A percentile compares a stretch with the other conserved stretches of the same genome.
phyloP scores from a whole-genome alignment of 2,113 vertebrate genomes.

The Macquaria australasica region DNA sequence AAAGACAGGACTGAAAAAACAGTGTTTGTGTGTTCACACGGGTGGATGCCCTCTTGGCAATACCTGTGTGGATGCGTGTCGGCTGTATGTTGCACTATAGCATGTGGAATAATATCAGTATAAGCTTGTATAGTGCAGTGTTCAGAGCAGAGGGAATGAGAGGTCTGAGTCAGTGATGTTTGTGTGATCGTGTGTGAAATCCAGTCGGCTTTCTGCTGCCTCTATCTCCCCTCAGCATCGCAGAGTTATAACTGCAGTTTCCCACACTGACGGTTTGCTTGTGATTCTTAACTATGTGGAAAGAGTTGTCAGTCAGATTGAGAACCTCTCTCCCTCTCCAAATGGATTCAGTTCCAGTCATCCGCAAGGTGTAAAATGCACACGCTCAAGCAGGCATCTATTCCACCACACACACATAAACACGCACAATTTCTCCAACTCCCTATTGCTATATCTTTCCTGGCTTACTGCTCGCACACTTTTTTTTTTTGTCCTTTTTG shows the following conservation, averaged over 20 bases:
- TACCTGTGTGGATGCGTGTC: not conserved
- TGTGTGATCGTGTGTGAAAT: conserved; percentile 59
- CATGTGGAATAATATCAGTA: not conserved
- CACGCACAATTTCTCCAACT: conserved; percentile 16
- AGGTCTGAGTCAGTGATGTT: conserved; percentile 28
- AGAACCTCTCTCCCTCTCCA: conserved; percentile 43
- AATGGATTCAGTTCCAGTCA: conserved; percentile 58
- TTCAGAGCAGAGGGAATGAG: conserved; percentile 4
- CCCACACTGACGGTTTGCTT: conserved; percentile 49
- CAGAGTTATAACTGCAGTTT: conserved; percentile 39
- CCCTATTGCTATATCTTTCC: conserved; percentile 27
- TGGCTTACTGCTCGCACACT: not conserved
- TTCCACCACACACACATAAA: conserved; percentile 11
- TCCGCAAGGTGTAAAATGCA: conserved; percentile 56
- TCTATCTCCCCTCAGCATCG: conserved; percentile 23
- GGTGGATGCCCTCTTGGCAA: not conserved
- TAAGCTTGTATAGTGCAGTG: not conserved
- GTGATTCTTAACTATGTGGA: conserved; percentile 63
- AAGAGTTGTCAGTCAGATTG: conserved; percentile 64
- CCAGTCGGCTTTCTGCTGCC: conserved; percentile 24
- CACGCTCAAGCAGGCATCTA: conserved; percentile 37
- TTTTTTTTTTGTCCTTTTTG: not conserved
- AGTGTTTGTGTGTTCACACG: not conserved
- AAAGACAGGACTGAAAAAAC: not conserved
- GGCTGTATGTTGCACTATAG: not conserved